Evolutionary conservation across 2,888 invertebrate species (phyloP).

Genomic region (Electrophaes corylata): DNA sequence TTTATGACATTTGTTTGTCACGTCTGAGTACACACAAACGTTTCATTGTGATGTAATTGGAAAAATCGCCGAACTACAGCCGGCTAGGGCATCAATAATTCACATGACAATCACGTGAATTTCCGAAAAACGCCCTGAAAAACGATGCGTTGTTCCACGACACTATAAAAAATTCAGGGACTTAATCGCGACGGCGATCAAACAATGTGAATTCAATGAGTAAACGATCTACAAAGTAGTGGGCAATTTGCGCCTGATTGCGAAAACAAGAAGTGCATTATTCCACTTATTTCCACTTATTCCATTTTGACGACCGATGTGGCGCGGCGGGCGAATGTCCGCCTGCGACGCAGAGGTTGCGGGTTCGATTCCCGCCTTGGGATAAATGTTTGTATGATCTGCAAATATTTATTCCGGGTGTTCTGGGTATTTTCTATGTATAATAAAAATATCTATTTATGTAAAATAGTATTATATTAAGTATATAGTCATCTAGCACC

Average conservation of each 20-base stretch:
- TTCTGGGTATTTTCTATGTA: too few relatives aligned
- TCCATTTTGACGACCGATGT: too few relatives aligned
- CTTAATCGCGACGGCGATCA: constrained; percentile 73
- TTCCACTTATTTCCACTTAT: not conserved
- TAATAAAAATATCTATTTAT: too few relatives aligned
- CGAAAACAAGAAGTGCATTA: constrained; percentile 39
- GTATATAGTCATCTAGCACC: too few relatives aligned
- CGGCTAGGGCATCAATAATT: constrained; percentile 67
- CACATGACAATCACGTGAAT: constrained; percentile 77
- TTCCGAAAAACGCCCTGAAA: constrained; percentile 78
- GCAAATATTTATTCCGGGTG: too few relatives aligned
- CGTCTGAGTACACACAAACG: constrained; percentile 50
- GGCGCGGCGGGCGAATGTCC: too few relatives aligned
- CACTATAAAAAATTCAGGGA: constrained; percentile 77
- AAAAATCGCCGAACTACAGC: constrained; percentile 76
- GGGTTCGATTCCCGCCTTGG: too few relatives aligned
- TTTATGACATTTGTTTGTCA: constrained; percentile 33
- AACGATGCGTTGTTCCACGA: constrained; percentile 75
- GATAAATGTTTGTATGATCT: too few relatives aligned
- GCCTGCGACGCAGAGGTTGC: too few relatives aligned
- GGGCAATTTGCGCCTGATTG: constrained; percentile 60
- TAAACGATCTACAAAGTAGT: constrained; percentile 65
- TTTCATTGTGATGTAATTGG: constrained; percentile 77
- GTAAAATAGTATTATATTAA: too few relatives aligned
- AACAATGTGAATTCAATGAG: constrained; percentile 65